Percentiles rank a stretch among this genome's conserved stretches.
Conservation (phyloP, 2,797 vertebrate genomes). For the Toxotes lorentzi region DNA sequence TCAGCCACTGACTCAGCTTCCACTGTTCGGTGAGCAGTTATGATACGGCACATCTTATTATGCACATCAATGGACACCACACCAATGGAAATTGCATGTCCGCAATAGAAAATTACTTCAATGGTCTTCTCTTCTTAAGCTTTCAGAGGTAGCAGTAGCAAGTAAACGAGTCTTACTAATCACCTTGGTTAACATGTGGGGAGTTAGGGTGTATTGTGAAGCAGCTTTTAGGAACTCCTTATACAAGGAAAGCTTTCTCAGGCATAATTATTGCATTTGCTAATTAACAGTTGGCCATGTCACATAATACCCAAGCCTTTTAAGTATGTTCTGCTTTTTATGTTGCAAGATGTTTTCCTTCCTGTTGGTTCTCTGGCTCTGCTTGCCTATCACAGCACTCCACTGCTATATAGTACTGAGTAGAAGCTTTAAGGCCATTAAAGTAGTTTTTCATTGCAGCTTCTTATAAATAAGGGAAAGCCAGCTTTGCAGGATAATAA, state of each 20-base stretch:
- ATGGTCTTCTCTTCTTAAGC: no score
- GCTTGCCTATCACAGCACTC: not conserved
- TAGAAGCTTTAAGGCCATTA: not conserved
- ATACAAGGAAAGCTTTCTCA: no score
- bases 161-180: not conserved
- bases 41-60: no score
- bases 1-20: no score
- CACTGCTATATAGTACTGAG: not conserved
- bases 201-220: no score
- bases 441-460: conserved; percentile 9
- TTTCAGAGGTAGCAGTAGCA: not conserved
- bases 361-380: not conserved
- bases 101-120: no score
- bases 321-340: not conserved
- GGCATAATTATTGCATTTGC: not conserved
- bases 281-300: not conserved
- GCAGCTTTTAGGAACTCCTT: no score
- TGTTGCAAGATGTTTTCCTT: not conserved
- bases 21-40: no score
- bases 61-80: no score
- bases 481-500: conserved; percentile 23
- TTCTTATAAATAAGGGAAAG: not conserved
- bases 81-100: no score
- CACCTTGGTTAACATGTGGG: no score
- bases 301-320: not conserved